phyloP scores from a whole-genome alignment of 2,888 invertebrate genomes.

The Drosophila seclusa region DNA sequence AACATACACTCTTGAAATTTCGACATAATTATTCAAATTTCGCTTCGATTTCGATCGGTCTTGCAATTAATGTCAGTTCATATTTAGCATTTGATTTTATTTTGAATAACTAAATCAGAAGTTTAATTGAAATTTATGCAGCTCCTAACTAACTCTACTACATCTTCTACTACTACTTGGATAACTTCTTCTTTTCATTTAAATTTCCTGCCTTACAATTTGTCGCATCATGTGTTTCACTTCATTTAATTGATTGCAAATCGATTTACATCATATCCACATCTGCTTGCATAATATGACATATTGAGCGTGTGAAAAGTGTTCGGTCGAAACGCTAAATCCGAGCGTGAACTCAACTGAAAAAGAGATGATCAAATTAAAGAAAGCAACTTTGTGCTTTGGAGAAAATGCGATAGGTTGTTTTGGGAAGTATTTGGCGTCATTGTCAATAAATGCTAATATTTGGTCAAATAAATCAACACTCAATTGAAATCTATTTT shows the following conservation, averaged over 20 bases:
- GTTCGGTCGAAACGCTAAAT: slow-evolving; percentile 26
- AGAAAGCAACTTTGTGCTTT: slow-evolving; percentile 3
- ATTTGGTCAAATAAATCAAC: slow-evolving; percentile 1
- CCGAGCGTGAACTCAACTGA: slow-evolving; percentile 18
- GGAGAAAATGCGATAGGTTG: background rate
- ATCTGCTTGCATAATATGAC: slow-evolving; percentile 38
- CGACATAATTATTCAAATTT: slow-evolving; percentile 51
- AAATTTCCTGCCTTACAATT: slow-evolving; percentile 38
- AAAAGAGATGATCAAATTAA: slow-evolving; percentile 23
- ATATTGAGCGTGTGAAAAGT: slow-evolving; percentile 55
- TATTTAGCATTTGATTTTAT: slow-evolving; percentile 32
- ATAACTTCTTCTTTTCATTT: slow-evolving; percentile 4
- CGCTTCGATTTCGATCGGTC: slow-evolving; percentile 41
- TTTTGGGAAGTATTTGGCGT: background rate
- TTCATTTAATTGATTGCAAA: slow-evolving; percentile 7
- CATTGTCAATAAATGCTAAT: background rate
- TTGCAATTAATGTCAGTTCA: slow-evolving; percentile 43
- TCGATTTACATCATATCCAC: slow-evolving; percentile 11
- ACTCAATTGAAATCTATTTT: background rate
- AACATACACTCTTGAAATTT: slow-evolving; percentile 25
- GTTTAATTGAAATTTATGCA: slow-evolving; percentile 67
- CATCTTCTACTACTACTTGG: background rate
- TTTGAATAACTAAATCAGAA: slow-evolving; percentile 14
- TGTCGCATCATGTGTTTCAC: slow-evolving; percentile 51
- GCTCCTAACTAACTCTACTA: slow-evolving; percentile 2